A percentile compares a stretch with the other conserved stretches of the same genome.
phyloP scores from a whole-genome alignment of 2,888 invertebrate genomes.

The Saturnia japonica region DNA sequence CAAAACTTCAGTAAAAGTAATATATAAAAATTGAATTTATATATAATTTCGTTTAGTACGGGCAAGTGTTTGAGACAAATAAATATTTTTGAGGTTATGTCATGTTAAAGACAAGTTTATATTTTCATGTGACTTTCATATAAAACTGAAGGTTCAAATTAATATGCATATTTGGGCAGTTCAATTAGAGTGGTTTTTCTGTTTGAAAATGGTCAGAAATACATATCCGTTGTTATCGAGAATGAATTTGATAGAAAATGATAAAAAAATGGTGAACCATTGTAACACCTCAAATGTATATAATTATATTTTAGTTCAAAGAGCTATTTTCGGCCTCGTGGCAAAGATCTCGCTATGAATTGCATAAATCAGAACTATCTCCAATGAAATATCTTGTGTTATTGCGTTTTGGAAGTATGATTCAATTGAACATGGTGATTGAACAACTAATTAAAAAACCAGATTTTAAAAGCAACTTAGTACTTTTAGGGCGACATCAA shows the following conservation, averaged over 20 bases:
- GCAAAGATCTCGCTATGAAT: not conserved
- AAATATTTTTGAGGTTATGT: not conserved
- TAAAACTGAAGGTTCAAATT: not conserved
- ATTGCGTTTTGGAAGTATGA: not conserved
- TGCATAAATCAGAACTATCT: too few relatives aligned
- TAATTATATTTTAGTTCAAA: not conserved
- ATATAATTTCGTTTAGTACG: not conserved
- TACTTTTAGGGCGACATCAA: not conserved
- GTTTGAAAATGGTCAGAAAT: constrained; percentile 20
- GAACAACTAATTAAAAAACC: not conserved
- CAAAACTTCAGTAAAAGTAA: constrained; percentile 46
- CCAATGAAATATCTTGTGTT: not conserved
- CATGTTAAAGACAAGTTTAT: not conserved
- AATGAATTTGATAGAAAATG: not conserved
- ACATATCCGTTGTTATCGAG: constrained; percentile 24
- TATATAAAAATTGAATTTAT: constrained; percentile 48
- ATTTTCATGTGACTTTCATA: not conserved
- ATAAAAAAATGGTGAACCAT: not conserved
- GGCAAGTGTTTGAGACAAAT: not conserved
- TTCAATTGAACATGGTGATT: not conserved
- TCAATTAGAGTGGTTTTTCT: not conserved
- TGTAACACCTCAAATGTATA: not conserved
- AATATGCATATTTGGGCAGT: not conserved
- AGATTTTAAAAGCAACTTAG: not conserved
- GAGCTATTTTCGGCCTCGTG: not conserved